These are phyloP conservation scores for Toxonevra muliebris DNA, from an alignment of 2,888 invertebrate genomes.

Conservation along the genomic window DNA sequence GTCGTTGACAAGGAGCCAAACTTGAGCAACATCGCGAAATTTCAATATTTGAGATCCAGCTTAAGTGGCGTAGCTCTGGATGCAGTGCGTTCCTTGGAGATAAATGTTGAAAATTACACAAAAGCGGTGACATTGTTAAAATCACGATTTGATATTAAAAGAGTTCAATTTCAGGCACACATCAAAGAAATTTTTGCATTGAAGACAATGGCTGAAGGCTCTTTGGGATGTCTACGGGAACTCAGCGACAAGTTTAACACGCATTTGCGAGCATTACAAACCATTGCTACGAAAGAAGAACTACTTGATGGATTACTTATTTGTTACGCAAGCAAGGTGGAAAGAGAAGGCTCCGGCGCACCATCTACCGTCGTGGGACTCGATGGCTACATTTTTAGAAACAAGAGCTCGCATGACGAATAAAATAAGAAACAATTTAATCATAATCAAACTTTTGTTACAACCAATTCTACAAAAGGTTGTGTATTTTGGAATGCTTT, in stretches of 20 bases:
- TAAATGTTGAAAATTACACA: conserved; percentile 37
- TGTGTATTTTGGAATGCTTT: conserved; percentile 26
- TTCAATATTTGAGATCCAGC: conserved; percentile 8
- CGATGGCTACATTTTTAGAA: background rate
- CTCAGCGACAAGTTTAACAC: conserved; percentile 35
- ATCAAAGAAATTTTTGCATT: conserved; percentile 38
- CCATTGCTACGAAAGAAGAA: conserved; percentile 30
- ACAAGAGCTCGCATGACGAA: conserved; percentile 25
- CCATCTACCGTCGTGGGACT: conserved; percentile 3
- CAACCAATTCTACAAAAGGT: conserved; percentile 19
- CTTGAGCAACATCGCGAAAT: conserved; percentile 10
- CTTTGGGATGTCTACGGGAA: conserved; percentile 32
- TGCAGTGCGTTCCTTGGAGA: conserved; percentile 27
- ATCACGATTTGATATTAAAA: conserved; percentile 41
- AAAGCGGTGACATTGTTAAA: conserved; percentile 38
- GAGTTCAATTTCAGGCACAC: conserved; percentile 40
- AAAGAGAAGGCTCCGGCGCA: conserved; percentile 21
- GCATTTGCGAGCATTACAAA: conserved; percentile 32
- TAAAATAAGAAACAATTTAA: conserved; percentile 22
- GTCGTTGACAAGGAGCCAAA: conserved; percentile 6
- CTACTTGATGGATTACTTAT: conserved; percentile 30
- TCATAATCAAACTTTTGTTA: conserved; percentile 12
- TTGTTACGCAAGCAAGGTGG: conserved; percentile 30
- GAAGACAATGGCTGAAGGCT: conserved; percentile 31
- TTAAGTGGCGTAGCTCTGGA: background rate